phyloP scores from a whole-genome alignment of 2,888 invertebrate species.

The Leucophenga montana region DNA sequence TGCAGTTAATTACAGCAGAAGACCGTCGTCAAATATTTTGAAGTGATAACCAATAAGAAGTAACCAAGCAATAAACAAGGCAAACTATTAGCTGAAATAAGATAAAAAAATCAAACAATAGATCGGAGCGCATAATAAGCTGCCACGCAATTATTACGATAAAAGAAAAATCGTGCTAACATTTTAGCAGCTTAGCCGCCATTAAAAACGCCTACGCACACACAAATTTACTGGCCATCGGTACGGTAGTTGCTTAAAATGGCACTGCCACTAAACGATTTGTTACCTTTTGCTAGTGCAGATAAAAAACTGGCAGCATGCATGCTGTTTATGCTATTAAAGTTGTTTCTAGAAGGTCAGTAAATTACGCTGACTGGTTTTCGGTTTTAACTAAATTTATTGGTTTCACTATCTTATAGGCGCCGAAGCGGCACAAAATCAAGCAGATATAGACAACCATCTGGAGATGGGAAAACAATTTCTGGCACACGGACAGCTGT shows the following conservation, averaged over 20 bases:
- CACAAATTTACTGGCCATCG: not conserved
- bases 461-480: constrained; percentile 94
- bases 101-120: constrained; percentile 30
- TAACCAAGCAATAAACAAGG: too few species aligned
- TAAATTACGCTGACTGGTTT: constrained; percentile 41
- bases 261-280: constrained; percentile 62
- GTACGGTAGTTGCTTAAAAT: constrained; percentile 47
- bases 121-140: not conserved
- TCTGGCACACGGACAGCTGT: constrained; percentile 92
- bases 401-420: constrained; percentile 75
- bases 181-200: constrained; percentile 28
- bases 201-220: constrained; percentile 35
- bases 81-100: constrained; percentile 1
- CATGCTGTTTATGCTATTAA: constrained; percentile 79
- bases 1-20: not conserved
- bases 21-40: constrained; percentile 38
- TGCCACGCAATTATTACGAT: too few species aligned
- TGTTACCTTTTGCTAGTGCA: constrained; percentile 59
- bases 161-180: not conserved
- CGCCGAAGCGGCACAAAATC: constrained; percentile 77
- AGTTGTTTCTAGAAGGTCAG: constrained; percentile 81
- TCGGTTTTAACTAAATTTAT: too few species aligned
- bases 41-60: constrained; percentile 1
- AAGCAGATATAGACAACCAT: constrained; percentile 91
- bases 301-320: constrained; percentile 80